phyloP scores from a whole-genome alignment of 2,888 invertebrate genomes.

The Erpobdella octoculata region DNA sequence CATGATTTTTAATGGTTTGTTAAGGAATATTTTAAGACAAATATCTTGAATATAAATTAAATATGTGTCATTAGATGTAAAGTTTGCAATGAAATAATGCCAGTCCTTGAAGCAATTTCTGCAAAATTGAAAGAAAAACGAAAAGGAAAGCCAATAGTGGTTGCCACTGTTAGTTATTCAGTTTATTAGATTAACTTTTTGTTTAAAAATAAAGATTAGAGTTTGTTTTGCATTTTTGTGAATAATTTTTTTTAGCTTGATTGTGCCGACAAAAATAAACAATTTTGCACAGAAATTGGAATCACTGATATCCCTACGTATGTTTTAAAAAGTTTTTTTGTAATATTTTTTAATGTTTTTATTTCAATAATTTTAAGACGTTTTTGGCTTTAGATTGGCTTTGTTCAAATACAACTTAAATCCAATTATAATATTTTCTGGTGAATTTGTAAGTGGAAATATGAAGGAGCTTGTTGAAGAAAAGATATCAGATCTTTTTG shows the following conservation, averaged over 20 bases:
- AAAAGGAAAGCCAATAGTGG: neutral
- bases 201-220: too few species aligned
- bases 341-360: neutral
- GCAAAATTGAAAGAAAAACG: neutral
- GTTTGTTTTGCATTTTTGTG: too few species aligned
- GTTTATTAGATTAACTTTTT: too few species aligned
- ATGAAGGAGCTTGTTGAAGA: neutral
- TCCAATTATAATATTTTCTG: conserved; percentile 1
- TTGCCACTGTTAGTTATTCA: neutral
- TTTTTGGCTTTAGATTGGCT: neutral
- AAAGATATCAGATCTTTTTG: neutral
- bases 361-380: neutral
- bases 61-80: neutral
- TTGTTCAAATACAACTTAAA: conserved; percentile 2
- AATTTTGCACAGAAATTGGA: neutral
- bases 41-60: neutral
- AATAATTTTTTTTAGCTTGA: neutral
- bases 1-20: too few species aligned
- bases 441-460: neutral
- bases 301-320: conserved; percentile 5
- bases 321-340: neutral
- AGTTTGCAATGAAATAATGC: neutral
- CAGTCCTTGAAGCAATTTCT: neutral
- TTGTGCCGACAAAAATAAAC: neutral
- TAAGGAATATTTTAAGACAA: too few species aligned